Percentiles rank a stretch among this genome's conserved stretches.
Evolutionary conservation across 2,797 vertebrate species (phyloP).

Genomic region (Lacerta bilineata): DNA sequence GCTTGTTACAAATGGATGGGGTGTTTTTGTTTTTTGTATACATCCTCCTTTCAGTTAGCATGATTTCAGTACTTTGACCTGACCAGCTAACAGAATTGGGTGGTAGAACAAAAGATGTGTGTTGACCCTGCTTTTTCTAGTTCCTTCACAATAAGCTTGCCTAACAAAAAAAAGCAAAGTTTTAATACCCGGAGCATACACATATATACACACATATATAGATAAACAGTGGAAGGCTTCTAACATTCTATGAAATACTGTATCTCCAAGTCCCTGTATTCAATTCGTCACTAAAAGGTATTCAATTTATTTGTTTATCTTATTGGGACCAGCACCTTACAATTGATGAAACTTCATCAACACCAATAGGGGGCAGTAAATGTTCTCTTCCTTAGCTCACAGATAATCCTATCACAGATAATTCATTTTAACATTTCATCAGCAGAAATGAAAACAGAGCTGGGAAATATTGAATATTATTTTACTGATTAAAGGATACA

Average conservation of each 20-base stretch:
- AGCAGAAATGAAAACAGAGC: background rate
- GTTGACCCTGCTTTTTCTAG: conserved; percentile 47
- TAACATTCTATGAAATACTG: conserved; percentile 49
- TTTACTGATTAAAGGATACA: background rate
- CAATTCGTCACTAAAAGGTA: background rate
- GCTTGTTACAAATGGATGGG: conserved; percentile 7
- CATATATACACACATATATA: background rate
- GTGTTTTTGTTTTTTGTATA: background rate
- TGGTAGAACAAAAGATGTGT: conserved; percentile 39
- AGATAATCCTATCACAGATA: background rate
- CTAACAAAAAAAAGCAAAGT: conserved; percentile 42
- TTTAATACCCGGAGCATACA: conserved; percentile 37
- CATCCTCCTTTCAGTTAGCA: conserved; percentile 5
- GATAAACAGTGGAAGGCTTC: conserved; percentile 24
- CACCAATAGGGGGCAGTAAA: background rate
- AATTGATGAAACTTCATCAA: accelerated
- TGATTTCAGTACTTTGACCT: conserved; percentile 11
- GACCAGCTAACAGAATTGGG: background rate
- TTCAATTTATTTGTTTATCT: background rate
- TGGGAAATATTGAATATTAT: background rate
- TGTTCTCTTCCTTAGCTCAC: conserved; percentile 21
- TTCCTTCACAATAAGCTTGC: conserved; percentile 33
- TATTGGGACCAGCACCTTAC: background rate
- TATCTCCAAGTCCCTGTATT: conserved; percentile 1
- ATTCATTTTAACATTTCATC: background rate